These are phyloP conservation scores for Blastobasis adustella DNA, from an alignment of 2,888 invertebrate genomes.

Conservation along the genomic window DNA sequence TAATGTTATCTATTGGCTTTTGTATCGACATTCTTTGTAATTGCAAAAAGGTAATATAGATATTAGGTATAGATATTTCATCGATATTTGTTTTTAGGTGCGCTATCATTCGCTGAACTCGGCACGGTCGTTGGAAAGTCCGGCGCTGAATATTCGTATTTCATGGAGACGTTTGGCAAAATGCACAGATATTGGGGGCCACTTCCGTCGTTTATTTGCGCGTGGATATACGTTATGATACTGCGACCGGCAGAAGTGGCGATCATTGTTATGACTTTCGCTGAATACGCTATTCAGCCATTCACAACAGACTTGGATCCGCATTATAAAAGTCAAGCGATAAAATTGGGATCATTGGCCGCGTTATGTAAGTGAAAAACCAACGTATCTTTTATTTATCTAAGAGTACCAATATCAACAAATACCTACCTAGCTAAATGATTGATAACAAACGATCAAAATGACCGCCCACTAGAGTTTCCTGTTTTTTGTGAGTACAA, in stretches of 20 bases:
- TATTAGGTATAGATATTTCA: not conserved
- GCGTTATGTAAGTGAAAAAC: constrained; percentile 74
- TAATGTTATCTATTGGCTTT: too few relatives aligned
- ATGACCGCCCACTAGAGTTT: too few relatives aligned
- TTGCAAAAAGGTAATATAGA: too few relatives aligned
- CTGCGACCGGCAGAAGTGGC: constrained; percentile 86
- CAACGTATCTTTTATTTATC: too few relatives aligned
- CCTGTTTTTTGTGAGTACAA: too few relatives aligned
- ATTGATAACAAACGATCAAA: too few relatives aligned
- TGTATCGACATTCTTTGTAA: too few relatives aligned
- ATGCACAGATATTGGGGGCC: constrained; percentile 81
- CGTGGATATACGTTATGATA: constrained; percentile 85
- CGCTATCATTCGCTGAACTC: constrained; percentile 86
- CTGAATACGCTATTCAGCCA: constrained; percentile 83
- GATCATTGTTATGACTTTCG: constrained; percentile 83
- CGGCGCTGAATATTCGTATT: constrained; percentile 88
- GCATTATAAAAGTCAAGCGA: constrained; percentile 60
- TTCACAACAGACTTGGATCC: constrained; percentile 62
- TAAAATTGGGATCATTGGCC: constrained; percentile 77
- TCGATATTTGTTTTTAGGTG: constrained; percentile 69
- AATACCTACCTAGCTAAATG: too few relatives aligned
- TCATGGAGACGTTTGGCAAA: constrained; percentile 82
- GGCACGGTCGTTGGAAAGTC: constrained; percentile 86
- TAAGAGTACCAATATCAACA: too few relatives aligned
- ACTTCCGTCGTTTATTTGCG: constrained; percentile 82